Base-by-base conservation (phyloP, 2,888 invertebrate genomes). In the Dinocampus coccinellae region DNA sequence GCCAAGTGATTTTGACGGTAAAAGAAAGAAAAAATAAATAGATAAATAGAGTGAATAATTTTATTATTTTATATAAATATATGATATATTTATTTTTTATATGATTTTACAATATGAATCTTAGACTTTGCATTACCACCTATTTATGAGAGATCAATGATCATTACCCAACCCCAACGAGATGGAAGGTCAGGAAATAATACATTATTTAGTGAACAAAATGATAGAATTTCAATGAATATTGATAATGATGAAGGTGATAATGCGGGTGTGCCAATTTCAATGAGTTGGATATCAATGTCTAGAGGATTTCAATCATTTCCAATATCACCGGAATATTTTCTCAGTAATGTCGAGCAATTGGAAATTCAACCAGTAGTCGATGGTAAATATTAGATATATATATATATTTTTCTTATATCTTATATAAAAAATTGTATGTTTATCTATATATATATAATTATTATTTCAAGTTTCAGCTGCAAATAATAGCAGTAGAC, bases 301-400 rank as follows among this genome's bases (percentile, higher is more conserved):
- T 88, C 88, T 55, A 88, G 90, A 6, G 55, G 26, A 55, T 89
- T 90, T 0, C 92, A 92, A 79, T 90, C 92, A 79, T 90, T 91
- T 73, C 92, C 93, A 0, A 86, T 91, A 47, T 89, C 91, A 55
- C 94, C 94, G 13, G 89, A 93, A 73, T 93, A 93, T 83, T 93
- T 94, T 84, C 89, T 95, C 55, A 90, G 90, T 63, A 93, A 93
- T 26, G 90, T 92, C 61, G 90, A 92, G 69, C 92, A 91, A 60
- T 87, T 94, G 3, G 90, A 92, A 75, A 92, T 95, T 70, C 94
- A 95, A 82, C 95, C 95, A 87, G 93, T 95, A 53, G 92, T 95
- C 55, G 95, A 95, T 83, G 55, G 55, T 55, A 22, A 55, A 55
- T 55, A 53, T 22, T 11, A 24, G 4, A 87, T 95, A 94, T 94